Evolutionary conservation across 2,797 vertebrate genomes (phyloP), one percentile per base, ranked within the genome.

Genomic region (Philypnodon macrostomus): DNA sequence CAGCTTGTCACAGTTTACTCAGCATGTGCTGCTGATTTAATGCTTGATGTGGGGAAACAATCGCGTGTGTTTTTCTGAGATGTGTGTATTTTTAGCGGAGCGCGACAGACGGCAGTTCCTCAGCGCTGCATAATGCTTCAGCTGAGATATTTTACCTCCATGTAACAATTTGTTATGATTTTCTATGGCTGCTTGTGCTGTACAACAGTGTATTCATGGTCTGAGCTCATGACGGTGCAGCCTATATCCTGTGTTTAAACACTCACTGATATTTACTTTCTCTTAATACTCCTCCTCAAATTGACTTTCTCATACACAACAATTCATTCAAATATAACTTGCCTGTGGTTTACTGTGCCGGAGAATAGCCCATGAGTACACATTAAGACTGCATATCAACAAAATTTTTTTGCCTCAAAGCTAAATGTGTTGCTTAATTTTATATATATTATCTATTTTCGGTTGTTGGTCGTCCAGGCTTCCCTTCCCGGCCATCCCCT

Each of bases 371-470:
- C 58, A 67, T 79, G 15, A 47, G 77, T 83, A 84, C 86, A 88
- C 77, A 80, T 67, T 39, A 47, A 53, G 56, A 71, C 57, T 70
- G 76, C 32, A 44, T 60, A 42, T 66, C 83, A 85, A 81, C 75
- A 76, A 47, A 53, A 44, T 54, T 83, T 85, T 85, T 77, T 79
- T 80, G 80, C 73, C 77, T 63, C 30, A 9, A 39, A 53, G 47
- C 67, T 77, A 83, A 85, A 83, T 77, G 50, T 73, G 73, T 50
- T 58, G 50, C 59, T 70, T 67, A 57, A 70, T 67, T 81, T 67
- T 81, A 65, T 74, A 75, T 77, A 61, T 67, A 57, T 45, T 31
- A 52, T 38, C 69, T 85, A 86, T 88, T 88, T 86, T 72, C 49
- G 73, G 69, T 70, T 70, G 65, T 73, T 79, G 78, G 63, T 62